Evolutionary conservation across 1,140 invertebrate genomes (phyloP).

Genomic region (Lordiphosa stackelbergi): DNA sequence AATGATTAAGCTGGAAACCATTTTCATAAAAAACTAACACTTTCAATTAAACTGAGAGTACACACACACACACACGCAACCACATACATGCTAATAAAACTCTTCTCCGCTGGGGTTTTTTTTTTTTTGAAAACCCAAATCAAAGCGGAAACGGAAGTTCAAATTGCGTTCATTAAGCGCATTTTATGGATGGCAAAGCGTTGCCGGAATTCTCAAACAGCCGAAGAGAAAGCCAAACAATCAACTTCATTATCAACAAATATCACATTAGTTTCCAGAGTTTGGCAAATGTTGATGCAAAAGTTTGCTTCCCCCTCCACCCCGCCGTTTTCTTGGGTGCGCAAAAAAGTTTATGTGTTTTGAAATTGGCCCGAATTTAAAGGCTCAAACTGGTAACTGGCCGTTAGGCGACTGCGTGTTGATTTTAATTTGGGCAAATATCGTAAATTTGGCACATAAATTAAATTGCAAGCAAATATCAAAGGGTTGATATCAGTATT

Average conservation of each 20-base stretch:
- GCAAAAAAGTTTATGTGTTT: conserved; percentile 32
- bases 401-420: conserved; percentile 18
- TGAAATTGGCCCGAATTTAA: conserved; percentile 51
- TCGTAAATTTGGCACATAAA: conserved; percentile 67
- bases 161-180: conserved; percentile 39
- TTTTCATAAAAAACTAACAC: conserved; percentile 38
- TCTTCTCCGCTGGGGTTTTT: background rate
- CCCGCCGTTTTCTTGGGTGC: background rate
- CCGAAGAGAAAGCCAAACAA: conserved; percentile 20
- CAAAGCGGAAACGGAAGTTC: conserved; percentile 39
- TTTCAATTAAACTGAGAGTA: conserved; percentile 40
- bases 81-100: conserved; percentile 3
- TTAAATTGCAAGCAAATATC: conserved; percentile 64
- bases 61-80: background rate
- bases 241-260: conserved; percentile 53
- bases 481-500: conserved; percentile 55
- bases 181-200: conserved; percentile 27
- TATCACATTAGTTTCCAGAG: conserved; percentile 54
- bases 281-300: conserved; percentile 37
- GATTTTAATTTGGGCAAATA: conserved; percentile 62
- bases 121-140: background rate
- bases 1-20: conserved; percentile 30
- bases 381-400: background rate
- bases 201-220: conserved; percentile 38
- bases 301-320: conserved; percentile 19